These are phyloP conservation scores for Epinotia demarniana DNA, from an alignment of 2,888 invertebrate genomes.

Conservation along the genomic window DNA sequence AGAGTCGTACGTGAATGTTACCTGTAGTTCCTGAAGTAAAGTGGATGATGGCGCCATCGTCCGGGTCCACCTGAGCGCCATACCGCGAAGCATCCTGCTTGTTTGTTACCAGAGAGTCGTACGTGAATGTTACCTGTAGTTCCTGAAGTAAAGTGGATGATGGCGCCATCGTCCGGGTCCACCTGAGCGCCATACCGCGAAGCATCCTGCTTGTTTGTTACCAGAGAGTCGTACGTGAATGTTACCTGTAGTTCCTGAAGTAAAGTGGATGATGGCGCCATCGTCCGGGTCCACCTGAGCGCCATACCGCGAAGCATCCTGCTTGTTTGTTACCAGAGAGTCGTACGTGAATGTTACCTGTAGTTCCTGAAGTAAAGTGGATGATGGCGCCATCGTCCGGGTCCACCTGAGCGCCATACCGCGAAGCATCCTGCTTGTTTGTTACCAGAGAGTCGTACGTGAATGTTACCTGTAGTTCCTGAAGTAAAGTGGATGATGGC, in stretches of 20 bases:
- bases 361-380: conserved; percentile 90
- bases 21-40: conserved; percentile 89
- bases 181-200: conserved; percentile 81
- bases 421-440: conserved; percentile 60
- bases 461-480: conserved; percentile 73
- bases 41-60: conserved; percentile 89
- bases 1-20: conserved; percentile 57
- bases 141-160: conserved; percentile 93
- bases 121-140: conserved; percentile 69
- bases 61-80: conserved; percentile 86
- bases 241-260: conserved; percentile 86
- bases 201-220: conserved; percentile 60
- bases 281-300: conserved; percentile 87
- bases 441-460: conserved; percentile 60
- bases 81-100: conserved; percentile 63
- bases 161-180: conserved; percentile 88
- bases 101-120: conserved; percentile 61
- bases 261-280: conserved; percentile 92
- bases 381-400: conserved; percentile 90
- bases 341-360: conserved; percentile 64
- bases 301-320: conserved; percentile 72
- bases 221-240: conserved; percentile 59
- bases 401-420: conserved; percentile 83
- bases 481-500: conserved; percentile 94
- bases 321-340: conserved; percentile 60